A percentile compares a stretch with the other conserved stretches of the same genome.
These are phyloP conservation scores for Tragulus kanchil DNA, from an alignment of 2,113 vertebrate species.

Conservation along the genomic window DNA sequence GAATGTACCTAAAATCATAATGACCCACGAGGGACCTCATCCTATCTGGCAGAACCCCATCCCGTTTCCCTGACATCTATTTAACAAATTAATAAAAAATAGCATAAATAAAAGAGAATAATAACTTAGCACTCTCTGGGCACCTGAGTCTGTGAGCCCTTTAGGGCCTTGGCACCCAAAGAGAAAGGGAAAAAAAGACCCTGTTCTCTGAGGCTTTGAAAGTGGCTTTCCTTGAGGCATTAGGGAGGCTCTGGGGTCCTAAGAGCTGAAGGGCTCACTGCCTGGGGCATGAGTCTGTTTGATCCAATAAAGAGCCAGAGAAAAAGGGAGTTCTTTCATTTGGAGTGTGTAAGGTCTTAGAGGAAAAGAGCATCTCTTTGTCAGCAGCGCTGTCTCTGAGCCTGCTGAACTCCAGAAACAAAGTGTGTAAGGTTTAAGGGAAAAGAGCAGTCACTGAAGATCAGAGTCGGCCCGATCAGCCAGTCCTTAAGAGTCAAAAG, in stretches of 20 bases:
- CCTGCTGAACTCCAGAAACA: neutral
- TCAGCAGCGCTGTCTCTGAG: neutral
- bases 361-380: no score
- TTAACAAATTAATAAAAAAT: constrained; percentile 69
- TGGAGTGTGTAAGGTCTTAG: no score
- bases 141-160: constrained; percentile 75
- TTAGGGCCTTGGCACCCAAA: constrained; percentile 68
- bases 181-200: neutral
- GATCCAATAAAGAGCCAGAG: constrained; percentile 67
- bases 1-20: constrained; percentile 58
- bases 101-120: constrained; percentile 70
- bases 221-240: constrained; percentile 56
- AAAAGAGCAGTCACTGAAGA: neutral
- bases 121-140: constrained; percentile 60
- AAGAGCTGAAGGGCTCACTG: constrained; percentile 39
- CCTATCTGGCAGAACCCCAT: neutral
- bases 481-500: neutral
- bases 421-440: neutral
- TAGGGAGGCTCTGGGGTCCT: constrained; percentile 27
- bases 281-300: constrained; percentile 64
- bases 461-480: neutral
- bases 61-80: constrained; percentile 40
- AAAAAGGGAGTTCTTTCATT: no score
- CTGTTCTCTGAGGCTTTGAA: constrained; percentile 54
- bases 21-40: neutral